A percentile compares a stretch with the other conserved stretches of the same genome.
phyloP scores from a whole-genome alignment of 2,888 invertebrate species.

The Lithophane semibrunnea region DNA sequence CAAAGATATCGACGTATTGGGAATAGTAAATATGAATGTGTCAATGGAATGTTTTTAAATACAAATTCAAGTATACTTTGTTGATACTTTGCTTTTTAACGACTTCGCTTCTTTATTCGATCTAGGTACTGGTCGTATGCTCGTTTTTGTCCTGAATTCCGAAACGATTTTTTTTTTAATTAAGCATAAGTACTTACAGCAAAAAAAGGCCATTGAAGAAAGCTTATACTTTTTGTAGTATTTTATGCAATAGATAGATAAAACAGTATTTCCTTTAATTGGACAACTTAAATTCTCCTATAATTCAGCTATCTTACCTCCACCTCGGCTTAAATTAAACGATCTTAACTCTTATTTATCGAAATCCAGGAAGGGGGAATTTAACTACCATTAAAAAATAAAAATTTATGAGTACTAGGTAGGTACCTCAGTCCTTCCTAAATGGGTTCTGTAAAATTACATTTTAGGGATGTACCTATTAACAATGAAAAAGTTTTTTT shows the following conservation, averaged over 20 bases:
- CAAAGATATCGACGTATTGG: constrained; percentile 26
- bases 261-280: constrained; percentile 18
- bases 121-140: background rate
- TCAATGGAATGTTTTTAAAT: constrained; percentile 60
- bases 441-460: constrained; percentile 9
- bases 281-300: constrained; percentile 44
- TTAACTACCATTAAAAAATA: constrained; percentile 33
- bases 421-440: background rate
- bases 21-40: constrained; percentile 22
- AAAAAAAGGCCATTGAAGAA: background rate
- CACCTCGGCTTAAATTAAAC: constrained; percentile 37
- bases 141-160: background rate
- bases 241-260: background rate
- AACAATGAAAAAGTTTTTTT: constrained; percentile 12
- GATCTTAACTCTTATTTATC: constrained; percentile 54
- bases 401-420: constrained; percentile 6
- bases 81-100: constrained; percentile 44
- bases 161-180: background rate
- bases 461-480: background rate
- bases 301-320: constrained; percentile 52
- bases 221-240: too few relatives aligned
- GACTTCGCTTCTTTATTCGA: constrained; percentile 14
- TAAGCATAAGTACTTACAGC: background rate
- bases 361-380: constrained; percentile 37
- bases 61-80: constrained; percentile 49